Conservation (phyloP, 2,797 vertebrate genomes). For the Acrossocheilus wenchowensis region DNA sequence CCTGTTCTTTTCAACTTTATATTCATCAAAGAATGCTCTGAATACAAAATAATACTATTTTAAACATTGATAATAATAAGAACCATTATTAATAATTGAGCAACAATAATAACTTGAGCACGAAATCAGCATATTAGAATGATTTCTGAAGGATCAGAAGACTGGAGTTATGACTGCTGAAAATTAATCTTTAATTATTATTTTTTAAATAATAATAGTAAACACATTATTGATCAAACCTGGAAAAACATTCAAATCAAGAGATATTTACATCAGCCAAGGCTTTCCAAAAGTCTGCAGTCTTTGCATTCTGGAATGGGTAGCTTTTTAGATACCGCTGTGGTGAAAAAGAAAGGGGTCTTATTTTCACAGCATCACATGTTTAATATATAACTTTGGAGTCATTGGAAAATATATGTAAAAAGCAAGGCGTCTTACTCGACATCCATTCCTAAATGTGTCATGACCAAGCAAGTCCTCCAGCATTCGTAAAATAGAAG, state of each 20-base stretch:
- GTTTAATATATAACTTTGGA: constrained; percentile 16
- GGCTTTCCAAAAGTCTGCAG: constrained; percentile 89
- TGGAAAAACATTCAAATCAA: background rate
- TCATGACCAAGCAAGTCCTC: constrained; percentile 88
- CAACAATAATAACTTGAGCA: background rate
- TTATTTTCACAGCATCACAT: background rate
- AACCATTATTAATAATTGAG: background rate
- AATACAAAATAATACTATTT: background rate
- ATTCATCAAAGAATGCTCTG: background rate
- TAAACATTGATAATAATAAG: background rate
- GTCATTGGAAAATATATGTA: background rate
- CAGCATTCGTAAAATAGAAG: constrained; percentile 94
- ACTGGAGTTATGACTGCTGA: background rate
- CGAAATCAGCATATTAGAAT: background rate
- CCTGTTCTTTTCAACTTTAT: no score
- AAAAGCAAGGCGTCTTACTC: constrained; percentile 72
- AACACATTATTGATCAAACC: background rate
- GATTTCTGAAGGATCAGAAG: background rate
- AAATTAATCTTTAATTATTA: background rate
- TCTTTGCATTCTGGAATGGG: constrained; percentile 89
- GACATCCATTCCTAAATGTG: constrained; percentile 86
- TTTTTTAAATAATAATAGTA: background rate
- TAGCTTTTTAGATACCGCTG: constrained; percentile 85
- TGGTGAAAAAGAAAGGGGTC: background rate
- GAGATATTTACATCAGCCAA: constrained; percentile 79